These are phyloP conservation scores for Physocephala rufipes DNA, from an alignment of 2,888 invertebrate species.

Conservation along the genomic window DNA sequence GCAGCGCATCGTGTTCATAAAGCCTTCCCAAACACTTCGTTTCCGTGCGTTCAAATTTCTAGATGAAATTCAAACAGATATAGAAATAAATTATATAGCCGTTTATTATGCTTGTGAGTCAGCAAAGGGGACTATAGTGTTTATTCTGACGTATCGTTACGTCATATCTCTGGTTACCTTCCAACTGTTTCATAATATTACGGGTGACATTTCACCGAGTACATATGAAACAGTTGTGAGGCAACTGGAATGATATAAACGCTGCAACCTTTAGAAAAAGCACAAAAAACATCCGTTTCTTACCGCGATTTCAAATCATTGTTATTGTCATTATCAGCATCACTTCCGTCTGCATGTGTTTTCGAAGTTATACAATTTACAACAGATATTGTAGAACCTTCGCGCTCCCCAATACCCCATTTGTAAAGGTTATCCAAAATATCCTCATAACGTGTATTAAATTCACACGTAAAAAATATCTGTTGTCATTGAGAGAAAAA, in stretches of 20 bases:
- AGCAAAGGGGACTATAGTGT: no score
- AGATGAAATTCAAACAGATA: slow-evolving; percentile 19
- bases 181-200: neutral
- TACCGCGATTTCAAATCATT: slow-evolving; percentile 48
- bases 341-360: slow-evolving; percentile 46
- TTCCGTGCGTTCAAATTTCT: slow-evolving; percentile 53
- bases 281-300: slow-evolving; percentile 17
- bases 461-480: slow-evolving; percentile 71
- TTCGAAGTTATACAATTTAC: slow-evolving; percentile 71
- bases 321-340: slow-evolving; percentile 39
- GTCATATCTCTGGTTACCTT: no score
- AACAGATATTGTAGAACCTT: slow-evolving; percentile 71
- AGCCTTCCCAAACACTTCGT: slow-evolving; percentile 69
- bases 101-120: neutral
- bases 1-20: slow-evolving; percentile 74
- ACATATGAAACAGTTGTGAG: no score
- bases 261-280: no score
- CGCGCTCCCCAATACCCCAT: slow-evolving; percentile 71
- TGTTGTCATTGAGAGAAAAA: slow-evolving; percentile 35
- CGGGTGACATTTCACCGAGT: no score
- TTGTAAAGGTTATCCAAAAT: slow-evolving; percentile 70
- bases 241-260: no score
- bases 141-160: no score
- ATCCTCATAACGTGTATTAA: slow-evolving; percentile 70
- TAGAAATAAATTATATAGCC: neutral